Evolutionary conservation across 2,888 invertebrate species (phyloP).

Genomic region (Aphodius granarius): DNA sequence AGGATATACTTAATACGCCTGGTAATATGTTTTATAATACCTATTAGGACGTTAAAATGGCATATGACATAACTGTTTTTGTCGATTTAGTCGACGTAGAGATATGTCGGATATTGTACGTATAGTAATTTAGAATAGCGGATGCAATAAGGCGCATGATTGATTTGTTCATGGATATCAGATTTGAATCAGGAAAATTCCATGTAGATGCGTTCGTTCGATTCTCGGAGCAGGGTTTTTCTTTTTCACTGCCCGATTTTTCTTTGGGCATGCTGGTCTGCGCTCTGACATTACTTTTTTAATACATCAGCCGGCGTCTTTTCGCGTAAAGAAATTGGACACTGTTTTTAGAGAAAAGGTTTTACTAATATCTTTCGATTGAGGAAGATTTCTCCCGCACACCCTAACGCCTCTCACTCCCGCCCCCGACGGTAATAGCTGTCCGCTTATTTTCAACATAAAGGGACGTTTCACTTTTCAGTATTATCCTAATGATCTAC

Average conservation of each 20-base stretch:
- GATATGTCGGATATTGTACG: background rate
- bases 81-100: background rate
- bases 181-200: constrained; percentile 48
- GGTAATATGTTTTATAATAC: too few relatives aligned
- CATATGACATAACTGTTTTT: background rate
- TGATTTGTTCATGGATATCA: constrained; percentile 49
- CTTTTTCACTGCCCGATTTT: constrained; percentile 46
- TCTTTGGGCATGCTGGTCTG: constrained; percentile 43
- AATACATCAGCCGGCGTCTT: constrained; percentile 49
- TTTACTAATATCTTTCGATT: constrained; percentile 44
- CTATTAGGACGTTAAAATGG: too few relatives aligned
- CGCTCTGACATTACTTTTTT: constrained; percentile 48
- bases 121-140: constrained; percentile 6
- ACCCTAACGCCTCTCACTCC: constrained; percentile 27
- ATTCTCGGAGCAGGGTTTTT: background rate
- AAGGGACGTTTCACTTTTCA: constrained; percentile 5
- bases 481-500: constrained; percentile 13
- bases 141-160: constrained; percentile 46
- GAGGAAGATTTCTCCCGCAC: constrained; percentile 37
- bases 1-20: too few relatives aligned
- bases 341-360: constrained; percentile 46
- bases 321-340: constrained; percentile 48
- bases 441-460: background rate
- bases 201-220: constrained; percentile 40
- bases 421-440: background rate